phyloP scores from a whole-genome alignment of 2,888 invertebrate genomes.

The Pedicia rivosa region DNA sequence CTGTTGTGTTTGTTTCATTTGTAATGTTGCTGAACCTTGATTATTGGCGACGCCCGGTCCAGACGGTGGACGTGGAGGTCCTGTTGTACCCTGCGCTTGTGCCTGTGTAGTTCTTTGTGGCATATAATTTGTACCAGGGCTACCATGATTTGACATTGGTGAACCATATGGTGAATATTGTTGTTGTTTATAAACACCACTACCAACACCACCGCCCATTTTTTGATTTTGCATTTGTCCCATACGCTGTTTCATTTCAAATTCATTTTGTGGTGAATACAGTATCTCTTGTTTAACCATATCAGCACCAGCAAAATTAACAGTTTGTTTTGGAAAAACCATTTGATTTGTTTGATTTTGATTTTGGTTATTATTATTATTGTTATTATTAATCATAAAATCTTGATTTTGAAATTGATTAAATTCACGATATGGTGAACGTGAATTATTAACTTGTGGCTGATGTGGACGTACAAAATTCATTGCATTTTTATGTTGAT shows the following conservation, averaged over 20 bases:
- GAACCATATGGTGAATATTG: constrained; percentile 53
- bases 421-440: constrained; percentile 45
- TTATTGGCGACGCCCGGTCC: constrained; percentile 27
- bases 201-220: constrained; percentile 5
- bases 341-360: neutral
- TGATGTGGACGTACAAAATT: constrained; percentile 33
- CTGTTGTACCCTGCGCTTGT: constrained; percentile 31
- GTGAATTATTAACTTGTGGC: constrained; percentile 37
- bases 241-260: constrained; percentile 26
- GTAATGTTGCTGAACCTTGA: constrained; percentile 40
- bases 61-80: constrained; percentile 29
- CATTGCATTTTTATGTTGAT: constrained; percentile 69
- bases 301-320: constrained; percentile 5
- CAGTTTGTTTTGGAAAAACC: constrained; percentile 18
- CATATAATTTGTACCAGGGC: constrained; percentile 27
- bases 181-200: constrained; percentile 19
- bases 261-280: constrained; percentile 30
- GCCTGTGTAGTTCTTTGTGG: constrained; percentile 20
- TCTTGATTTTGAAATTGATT: constrained; percentile 34
- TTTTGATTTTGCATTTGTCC: constrained; percentile 25
- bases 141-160: constrained; percentile 40
- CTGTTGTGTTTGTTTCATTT: constrained; percentile 79
- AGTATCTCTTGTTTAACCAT: constrained; percentile 36
- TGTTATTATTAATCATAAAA: constrained; percentile 37
- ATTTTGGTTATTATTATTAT: constrained; percentile 32